Evolutionary conservation across 1,140 invertebrate species (phyloP).

Genomic region (silkworm (Bombyx mori)): ASM3026992v2 NC_085119.1:7654501-7655000

Average conservation of each 20-base stretch:
- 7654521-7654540: too few species aligned
- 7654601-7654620: constrained; percentile 72
- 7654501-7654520: too few species aligned
- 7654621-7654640: constrained; percentile 70
- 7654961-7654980: too few species aligned
- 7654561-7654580: not conserved
- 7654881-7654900: not conserved
- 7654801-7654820: constrained; percentile 70
- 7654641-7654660: constrained; percentile 45
- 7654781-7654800: constrained; percentile 60
- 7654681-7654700: constrained; percentile 57
- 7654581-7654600: constrained; percentile 66
- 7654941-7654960: too few species aligned
- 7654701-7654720: constrained; percentile 64
- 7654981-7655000: too few species aligned
- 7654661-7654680: constrained; percentile 56
- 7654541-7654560: too few species aligned
- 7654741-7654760: constrained; percentile 42
- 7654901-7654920: too few species aligned
- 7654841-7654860: too few species aligned
- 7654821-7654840: constrained; percentile 2
- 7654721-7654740: constrained; percentile 56
- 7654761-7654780: constrained; percentile 45
- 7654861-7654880: not conserved
- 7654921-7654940: too few species aligned